Conservation (phyloP, 2,888 invertebrate genomes). For the Dasysyrphus tricinctus region DNA sequence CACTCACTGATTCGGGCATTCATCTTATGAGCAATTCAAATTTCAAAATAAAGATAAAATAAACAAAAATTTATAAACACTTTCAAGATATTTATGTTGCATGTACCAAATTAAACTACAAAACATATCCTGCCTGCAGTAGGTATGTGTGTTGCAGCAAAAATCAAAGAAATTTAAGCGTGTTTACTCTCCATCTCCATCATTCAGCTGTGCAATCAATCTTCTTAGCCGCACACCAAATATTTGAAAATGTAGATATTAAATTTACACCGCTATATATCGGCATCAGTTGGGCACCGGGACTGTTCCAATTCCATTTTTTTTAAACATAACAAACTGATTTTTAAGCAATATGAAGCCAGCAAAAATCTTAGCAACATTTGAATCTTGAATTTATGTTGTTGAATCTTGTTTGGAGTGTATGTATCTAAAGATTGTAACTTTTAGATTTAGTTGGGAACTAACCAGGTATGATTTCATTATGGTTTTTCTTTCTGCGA, state of each 20-base stretch:
- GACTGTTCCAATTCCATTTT: not conserved
- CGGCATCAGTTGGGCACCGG: constrained; percentile 5
- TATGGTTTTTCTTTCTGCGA: not conserved
- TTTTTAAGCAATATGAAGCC: not conserved
- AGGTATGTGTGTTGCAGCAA: constrained; percentile 18
- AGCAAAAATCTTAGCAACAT: not conserved
- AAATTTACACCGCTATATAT: not conserved
- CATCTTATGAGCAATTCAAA: too few relatives aligned
- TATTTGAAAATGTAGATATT: constrained; percentile 4
- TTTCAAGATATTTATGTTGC: constrained; percentile 43
- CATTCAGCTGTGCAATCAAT: constrained; percentile 54
- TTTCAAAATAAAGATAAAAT: not conserved
- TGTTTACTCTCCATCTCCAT: constrained; percentile 63
- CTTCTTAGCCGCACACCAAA: not conserved
- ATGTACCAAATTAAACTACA: constrained; percentile 50
- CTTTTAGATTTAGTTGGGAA: too few relatives aligned
- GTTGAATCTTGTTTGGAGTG: not conserved
- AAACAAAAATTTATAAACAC: constrained; percentile 32
- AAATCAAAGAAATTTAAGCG: constrained; percentile 51
- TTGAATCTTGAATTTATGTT: not conserved
- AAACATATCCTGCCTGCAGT: constrained; percentile 4
- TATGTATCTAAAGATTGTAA: too few relatives aligned
- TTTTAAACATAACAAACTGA: not conserved
- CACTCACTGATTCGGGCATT: too few relatives aligned
- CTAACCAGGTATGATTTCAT: too few relatives aligned